Percentiles rank a stretch among this genome's conserved stretches.
Evolutionary conservation across 2,888 invertebrate genomes (phyloP).

Genomic region (Noctua janthina): DNA sequence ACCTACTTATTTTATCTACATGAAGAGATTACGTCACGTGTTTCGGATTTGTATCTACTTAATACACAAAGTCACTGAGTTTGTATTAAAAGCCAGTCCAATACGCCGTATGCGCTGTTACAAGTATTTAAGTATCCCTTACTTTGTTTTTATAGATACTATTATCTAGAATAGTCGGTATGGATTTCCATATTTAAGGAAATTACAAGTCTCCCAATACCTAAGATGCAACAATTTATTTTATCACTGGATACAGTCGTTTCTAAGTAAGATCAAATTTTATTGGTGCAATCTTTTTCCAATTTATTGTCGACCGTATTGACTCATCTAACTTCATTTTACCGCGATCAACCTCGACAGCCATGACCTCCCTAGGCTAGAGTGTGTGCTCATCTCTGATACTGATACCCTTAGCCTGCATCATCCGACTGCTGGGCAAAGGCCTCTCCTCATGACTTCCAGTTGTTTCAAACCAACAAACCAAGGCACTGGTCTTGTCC

Average conservation of each 20-base stretch:
- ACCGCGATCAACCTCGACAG: no score
- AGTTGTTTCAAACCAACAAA: no score
- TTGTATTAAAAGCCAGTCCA: constrained; percentile 7
- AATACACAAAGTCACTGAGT: constrained; percentile 6
- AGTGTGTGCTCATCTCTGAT: neutral
- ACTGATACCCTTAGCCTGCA: no score
- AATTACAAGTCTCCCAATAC: neutral
- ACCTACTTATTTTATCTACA: neutral
- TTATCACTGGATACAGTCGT: neutral
- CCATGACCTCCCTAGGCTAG: neutral
- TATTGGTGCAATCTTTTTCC: no score
- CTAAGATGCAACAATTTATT: neutral
- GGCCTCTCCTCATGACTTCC: no score
- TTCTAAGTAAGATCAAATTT: neutral
- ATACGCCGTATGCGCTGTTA: neutral
- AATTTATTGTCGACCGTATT: no score
- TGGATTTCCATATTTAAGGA: neutral
- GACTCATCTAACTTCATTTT: neutral
- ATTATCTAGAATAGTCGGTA: neutral
- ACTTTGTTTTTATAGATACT: constrained; percentile 25
- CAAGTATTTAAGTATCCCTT: constrained; percentile 15
- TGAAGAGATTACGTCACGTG: neutral
- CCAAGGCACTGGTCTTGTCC: no score
- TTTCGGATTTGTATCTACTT: neutral
- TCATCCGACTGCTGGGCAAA: no score